These are phyloP conservation scores for Palloptera scutellata DNA, from an alignment of 2,888 invertebrate genomes.

Conservation along the genomic window DNA sequence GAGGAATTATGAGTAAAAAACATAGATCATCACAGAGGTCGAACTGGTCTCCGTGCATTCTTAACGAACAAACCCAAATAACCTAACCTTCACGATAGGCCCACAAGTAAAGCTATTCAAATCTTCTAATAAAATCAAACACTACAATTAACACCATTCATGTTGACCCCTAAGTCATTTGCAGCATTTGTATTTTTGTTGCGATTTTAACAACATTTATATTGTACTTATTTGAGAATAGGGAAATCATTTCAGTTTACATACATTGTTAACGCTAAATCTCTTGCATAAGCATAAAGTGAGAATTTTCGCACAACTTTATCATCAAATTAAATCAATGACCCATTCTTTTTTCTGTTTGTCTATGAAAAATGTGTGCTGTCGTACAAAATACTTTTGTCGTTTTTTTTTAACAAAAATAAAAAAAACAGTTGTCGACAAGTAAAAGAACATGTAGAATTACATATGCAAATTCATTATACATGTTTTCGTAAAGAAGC, in stretches of 20 bases:
- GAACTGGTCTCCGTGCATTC: no score
- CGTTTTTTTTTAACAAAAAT: neutral
- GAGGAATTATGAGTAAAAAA: no score
- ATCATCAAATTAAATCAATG: neutral
- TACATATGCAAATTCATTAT: neutral
- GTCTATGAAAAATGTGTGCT: no score
- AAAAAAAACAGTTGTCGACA: constrained; percentile 18
- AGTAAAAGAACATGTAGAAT: constrained; percentile 1
- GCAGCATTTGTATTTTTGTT: constrained; percentile 16
- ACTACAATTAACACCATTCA: constrained; percentile 26
- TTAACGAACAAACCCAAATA: no score
- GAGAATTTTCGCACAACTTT: constrained; percentile 20
- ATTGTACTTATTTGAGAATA: neutral
- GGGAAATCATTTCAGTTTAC: constrained; percentile 16
- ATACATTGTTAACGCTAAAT: neutral
- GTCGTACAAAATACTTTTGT: no score
- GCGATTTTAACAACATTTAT: constrained; percentile 25
- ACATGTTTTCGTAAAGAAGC: neutral
- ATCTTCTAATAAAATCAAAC: neutral
- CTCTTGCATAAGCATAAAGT: constrained; percentile 10
- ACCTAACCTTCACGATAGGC: no score
- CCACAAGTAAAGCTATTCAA: no score
- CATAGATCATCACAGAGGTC: no score
- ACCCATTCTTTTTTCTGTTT: no score
- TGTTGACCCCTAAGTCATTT: constrained; percentile 21